A percentile compares a stretch with the other conserved stretches of the same genome.
phyloP scores from a whole-genome alignment of 2,888 invertebrate genomes.

The Sphaeridia pumilis region DNA sequence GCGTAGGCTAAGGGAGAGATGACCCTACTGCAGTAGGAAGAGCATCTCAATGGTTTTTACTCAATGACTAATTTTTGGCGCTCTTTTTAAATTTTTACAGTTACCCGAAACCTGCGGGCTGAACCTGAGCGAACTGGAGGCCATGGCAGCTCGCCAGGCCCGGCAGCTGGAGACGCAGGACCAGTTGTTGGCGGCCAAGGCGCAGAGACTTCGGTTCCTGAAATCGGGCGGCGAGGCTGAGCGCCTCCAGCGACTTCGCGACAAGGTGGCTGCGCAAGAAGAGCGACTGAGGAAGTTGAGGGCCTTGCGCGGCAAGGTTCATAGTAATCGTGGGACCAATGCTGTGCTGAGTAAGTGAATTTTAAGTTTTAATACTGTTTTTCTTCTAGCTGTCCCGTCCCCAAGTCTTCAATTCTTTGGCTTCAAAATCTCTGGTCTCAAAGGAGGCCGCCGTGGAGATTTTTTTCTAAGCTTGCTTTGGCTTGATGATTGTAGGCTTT shows the following conservation, averaged over 20 bases:
- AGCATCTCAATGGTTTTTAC: too few species aligned
- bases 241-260: constrained; percentile 62
- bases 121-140: constrained; percentile 64
- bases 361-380: too few species aligned
- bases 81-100: too few species aligned
- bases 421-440: too few species aligned
- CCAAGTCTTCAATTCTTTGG: too few species aligned
- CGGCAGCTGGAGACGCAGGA: constrained; percentile 95
- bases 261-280: constrained; percentile 89
- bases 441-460: too few species aligned
- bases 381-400: too few species aligned
- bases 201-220: constrained; percentile 82
- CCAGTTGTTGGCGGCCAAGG: constrained; percentile 78
- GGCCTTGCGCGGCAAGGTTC: constrained; percentile 85
- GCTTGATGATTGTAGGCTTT: too few species aligned
- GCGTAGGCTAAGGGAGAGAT: too few species aligned
- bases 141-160: constrained; percentile 95
- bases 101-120: constrained; percentile 37
- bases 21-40: too few species aligned
- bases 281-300: constrained; percentile 81
- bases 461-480: too few species aligned
- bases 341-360: constrained; percentile 75
- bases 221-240: constrained; percentile 76
- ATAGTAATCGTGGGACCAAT: constrained; percentile 82
- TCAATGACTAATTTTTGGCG: too few species aligned